Evolutionary conservation across 2,888 invertebrate species (phyloP).

Genomic region (Melieria picta): DNA sequence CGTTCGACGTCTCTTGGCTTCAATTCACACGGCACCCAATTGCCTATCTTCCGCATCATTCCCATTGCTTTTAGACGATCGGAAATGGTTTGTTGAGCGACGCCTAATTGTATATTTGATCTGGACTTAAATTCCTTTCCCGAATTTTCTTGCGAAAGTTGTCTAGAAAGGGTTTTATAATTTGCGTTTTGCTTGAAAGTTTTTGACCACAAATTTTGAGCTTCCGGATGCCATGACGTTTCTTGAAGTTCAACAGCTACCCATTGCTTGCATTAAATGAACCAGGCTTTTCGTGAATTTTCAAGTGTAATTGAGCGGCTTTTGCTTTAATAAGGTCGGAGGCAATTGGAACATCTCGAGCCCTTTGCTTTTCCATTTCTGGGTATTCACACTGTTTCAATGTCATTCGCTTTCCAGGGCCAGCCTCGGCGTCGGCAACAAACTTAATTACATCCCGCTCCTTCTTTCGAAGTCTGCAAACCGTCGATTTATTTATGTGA

Average conservation of each 20-base stretch:
- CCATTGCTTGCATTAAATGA: constrained; percentile 18
- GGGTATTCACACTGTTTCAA: constrained; percentile 28
- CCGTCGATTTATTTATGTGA: too few relatives aligned
- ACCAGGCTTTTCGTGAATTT: not conserved
- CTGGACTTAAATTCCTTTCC: not conserved
- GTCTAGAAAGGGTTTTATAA: constrained; percentile 3
- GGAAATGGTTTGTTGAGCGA: too few relatives aligned
- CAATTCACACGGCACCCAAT: too few relatives aligned
- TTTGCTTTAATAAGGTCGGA: constrained; percentile 8
- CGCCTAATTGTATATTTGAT: constrained; percentile 17
- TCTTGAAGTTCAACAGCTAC: constrained; percentile 15
- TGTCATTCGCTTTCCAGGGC: constrained; percentile 18
- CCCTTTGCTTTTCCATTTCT: constrained; percentile 28
- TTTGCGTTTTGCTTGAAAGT: not conserved
- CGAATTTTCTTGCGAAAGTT: not conserved
- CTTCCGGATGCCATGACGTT: constrained; percentile 8
- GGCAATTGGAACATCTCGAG: constrained; percentile 17
- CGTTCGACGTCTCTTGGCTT: too few relatives aligned
- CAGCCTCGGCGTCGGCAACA: constrained; percentile 5
- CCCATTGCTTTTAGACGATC: too few relatives aligned
- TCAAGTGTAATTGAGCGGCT: not conserved
- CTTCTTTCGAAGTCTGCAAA: too few relatives aligned
- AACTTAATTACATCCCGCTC: not conserved
- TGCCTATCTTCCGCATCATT: too few relatives aligned
- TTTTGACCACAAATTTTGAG: constrained; percentile 19